Conservation (phyloP, 1,140 invertebrate genomes). For the Galendromus occidentalis region DNA sequence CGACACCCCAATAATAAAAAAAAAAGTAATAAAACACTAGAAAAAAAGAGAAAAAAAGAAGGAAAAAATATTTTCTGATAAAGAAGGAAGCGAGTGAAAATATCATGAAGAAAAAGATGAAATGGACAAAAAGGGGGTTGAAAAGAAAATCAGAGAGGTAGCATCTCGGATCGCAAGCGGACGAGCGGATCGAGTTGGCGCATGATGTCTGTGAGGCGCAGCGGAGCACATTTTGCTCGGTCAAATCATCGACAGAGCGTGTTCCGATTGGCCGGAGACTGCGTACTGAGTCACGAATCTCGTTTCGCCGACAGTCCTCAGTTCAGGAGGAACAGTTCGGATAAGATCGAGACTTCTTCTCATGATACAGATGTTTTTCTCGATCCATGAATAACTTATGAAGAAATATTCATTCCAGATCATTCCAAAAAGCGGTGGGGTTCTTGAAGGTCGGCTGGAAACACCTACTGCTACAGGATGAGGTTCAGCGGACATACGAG, state of each 20-base stretch:
- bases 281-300: too few species aligned
- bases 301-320: too few species aligned
- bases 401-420: neutral
- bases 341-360: too few species aligned
- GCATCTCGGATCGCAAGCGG: too few species aligned
- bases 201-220: too few species aligned
- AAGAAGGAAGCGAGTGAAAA: neutral
- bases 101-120: constrained; percentile 10
- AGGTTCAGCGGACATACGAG: neutral
- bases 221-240: too few species aligned
- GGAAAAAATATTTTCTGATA: constrained; percentile 3
- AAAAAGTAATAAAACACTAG: constrained; percentile 10
- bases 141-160: constrained; percentile 11
- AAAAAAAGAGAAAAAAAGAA: constrained; percentile 14
- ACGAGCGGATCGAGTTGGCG: too few species aligned
- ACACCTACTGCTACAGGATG: neutral
- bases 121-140: constrained; percentile 6
- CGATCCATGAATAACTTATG: too few species aligned
- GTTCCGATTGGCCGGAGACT: too few species aligned
- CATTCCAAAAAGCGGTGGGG: neutral
- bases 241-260: too few species aligned
- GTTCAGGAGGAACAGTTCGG: too few species aligned
- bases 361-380: too few species aligned
- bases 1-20: constrained; percentile 6
- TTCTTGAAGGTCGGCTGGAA: neutral